phyloP scores from a whole-genome alignment of 1,140 invertebrate species.

The Lepidurus couesii region DNA sequence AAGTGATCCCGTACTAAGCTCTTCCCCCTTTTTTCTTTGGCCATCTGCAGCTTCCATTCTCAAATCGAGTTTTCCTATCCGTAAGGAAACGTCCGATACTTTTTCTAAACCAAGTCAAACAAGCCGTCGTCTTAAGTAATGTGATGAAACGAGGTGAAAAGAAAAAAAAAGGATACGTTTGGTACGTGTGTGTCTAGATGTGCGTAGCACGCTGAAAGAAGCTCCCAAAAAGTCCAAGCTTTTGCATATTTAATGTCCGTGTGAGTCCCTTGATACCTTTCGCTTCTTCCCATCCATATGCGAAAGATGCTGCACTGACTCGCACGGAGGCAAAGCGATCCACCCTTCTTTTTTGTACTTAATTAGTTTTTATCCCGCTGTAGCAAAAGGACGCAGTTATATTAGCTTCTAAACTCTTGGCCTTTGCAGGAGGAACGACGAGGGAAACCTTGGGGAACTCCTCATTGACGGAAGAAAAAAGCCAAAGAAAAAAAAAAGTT shows the following conservation, averaged over 20 bases:
- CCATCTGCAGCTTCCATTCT: no score
- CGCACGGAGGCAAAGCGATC: not conserved
- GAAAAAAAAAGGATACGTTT: no score
- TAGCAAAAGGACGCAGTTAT: not conserved
- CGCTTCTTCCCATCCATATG: not conserved
- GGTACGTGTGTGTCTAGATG: no score
- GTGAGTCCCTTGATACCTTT: not conserved
- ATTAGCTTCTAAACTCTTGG: not conserved
- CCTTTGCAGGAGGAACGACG: not conserved
- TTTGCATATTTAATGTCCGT: slow-evolving; percentile 6
- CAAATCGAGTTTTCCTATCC: no score
- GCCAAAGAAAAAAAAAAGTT: not conserved
- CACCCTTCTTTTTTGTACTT: not conserved
- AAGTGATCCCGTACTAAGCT: no score
- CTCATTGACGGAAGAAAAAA: not conserved
- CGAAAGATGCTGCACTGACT: not conserved
- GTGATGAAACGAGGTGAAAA: no score
- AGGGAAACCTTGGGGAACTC: not conserved
- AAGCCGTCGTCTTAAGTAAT: no score
- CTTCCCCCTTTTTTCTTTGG: no score
- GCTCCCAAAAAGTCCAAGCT: not conserved
- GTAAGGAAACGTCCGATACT: no score
- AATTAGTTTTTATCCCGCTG: not conserved
- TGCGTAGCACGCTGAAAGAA: no score
- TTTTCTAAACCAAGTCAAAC: no score